Base-by-base conservation (phyloP, 2,797 vertebrate species). In the Parauchenoglanis ngamensis region DNA sequence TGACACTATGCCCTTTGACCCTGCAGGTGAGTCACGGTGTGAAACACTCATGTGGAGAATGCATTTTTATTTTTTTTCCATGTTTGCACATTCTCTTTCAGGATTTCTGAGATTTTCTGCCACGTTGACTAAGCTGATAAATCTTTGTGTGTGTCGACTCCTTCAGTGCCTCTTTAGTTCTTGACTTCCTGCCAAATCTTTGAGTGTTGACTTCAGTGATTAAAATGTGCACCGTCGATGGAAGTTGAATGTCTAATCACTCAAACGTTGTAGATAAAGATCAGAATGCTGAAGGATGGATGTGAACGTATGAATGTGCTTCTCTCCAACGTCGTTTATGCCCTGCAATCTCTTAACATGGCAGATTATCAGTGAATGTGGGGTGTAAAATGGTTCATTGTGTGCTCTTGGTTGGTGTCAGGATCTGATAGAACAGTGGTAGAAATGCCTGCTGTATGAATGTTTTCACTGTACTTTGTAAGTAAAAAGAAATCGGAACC, bases 1-100 rank as follows among this genome's bases (percentile, higher is more conserved):
- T 90, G 98, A 99, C 92, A 95, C 98, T 25, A 93, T 99, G 91
- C 98, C 98, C 87, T 99, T 99, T 84, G 98, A 99, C 93, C 98
- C 98, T 78, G 98, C 98, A 96, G 98, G 98, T 99, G 92, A 95
- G 91, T 23, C 7, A 56, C 11, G 8, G 44, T 28, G 11, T 40
- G 31, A 21, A 2, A 12, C 44, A 17, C 28, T 15, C n/a, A 28
- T 82, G 3, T 28, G 25, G 40, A 63, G 2, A 81, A 81, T 80
- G 75, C 25, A 52, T 46, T 76, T 40, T 28, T 35, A 35, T 35
- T 35, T 40, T 40, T 40, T 40, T 40, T 40, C 4, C 68, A 13
- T n/a, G 68, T 44, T 59, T 56, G n/a, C 35, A 46, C 15, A 65
- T 52, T 79, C 23, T 70, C 61, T 31, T 46, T 70, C 1, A n/a